These are phyloP conservation scores for Macaria notata DNA, from an alignment of 2,888 invertebrate species.

Conservation along the genomic window DNA sequence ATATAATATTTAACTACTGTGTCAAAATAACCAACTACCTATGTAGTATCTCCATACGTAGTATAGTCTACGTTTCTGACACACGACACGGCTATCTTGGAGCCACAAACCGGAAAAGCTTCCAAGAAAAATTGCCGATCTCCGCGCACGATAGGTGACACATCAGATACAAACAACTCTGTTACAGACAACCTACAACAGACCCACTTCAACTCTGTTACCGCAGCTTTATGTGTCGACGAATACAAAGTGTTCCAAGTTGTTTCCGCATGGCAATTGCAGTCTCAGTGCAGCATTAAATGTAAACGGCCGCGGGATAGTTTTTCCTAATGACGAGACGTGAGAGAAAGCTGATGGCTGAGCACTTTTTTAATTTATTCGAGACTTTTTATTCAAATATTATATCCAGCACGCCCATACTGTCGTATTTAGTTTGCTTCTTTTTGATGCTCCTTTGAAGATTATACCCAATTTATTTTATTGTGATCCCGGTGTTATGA, in stretches of 20 bases:
- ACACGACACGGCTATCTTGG: slow-evolving; percentile 13
- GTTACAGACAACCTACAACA: slow-evolving; percentile 7
- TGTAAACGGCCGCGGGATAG: slow-evolving; percentile 51
- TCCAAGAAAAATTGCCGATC: slow-evolving; percentile 13
- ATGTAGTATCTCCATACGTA: too few species aligned
- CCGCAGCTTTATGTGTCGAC: not conserved
- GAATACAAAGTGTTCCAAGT: slow-evolving; percentile 4
- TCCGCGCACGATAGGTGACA: slow-evolving; percentile 12
- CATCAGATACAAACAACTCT: slow-evolving; percentile 25
- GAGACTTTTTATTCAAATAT: slow-evolving; percentile 55
- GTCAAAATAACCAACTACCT: too few species aligned
- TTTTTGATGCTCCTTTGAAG: slow-evolving; percentile 40
- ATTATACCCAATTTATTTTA: slow-evolving; percentile 49
- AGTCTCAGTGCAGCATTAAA: slow-evolving; percentile 28
- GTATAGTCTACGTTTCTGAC: slow-evolving; percentile 9
- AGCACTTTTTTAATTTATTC: slow-evolving; percentile 50
- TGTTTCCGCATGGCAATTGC: slow-evolving; percentile 6
- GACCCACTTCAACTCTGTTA: slow-evolving; percentile 1
- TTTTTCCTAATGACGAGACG: slow-evolving; percentile 64
- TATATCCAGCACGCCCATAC: slow-evolving; percentile 38
- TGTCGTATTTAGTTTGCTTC: slow-evolving; percentile 22
- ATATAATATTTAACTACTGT: too few species aligned
- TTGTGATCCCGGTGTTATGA: slow-evolving; percentile 38
- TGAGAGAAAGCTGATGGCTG: slow-evolving; percentile 75
- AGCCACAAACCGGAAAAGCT: slow-evolving; percentile 15